These are phyloP conservation scores for Dinocampus coccinellae DNA, from an alignment of 2,888 invertebrate species.

Conservation along the genomic window DNA sequence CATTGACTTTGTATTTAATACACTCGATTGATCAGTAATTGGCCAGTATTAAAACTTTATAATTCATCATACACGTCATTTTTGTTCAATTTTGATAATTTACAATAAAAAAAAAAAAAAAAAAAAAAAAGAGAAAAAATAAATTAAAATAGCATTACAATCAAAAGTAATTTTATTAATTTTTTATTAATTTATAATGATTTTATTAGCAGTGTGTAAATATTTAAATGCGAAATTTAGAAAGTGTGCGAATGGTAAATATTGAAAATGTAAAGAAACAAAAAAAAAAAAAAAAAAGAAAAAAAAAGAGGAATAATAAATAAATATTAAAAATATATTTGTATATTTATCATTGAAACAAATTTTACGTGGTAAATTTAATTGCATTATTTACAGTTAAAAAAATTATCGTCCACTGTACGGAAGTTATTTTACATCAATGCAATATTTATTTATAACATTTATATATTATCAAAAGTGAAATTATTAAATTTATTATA, in stretches of 20 bases:
- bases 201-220: background rate
- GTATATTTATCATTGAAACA: background rate
- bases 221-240: conserved; percentile 16
- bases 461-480: conserved; percentile 16
- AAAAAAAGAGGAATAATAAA: background rate
- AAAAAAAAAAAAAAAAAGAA: background rate
- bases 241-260: background rate
- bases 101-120: too few species aligned
- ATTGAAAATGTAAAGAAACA: background rate
- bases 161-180: background rate
- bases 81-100: conserved; percentile 12
- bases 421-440: background rate
- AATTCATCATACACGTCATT: background rate
- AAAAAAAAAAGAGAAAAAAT: background rate
- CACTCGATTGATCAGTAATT: conserved; percentile 6
- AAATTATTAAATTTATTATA: conserved; percentile 32
- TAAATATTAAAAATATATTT: too few species aligned
- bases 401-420: conserved; percentile 18
- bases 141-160: background rate
- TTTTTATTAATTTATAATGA: background rate
- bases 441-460: conserved; percentile 5
- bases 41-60: conserved; percentile 14
- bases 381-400: conserved; percentile 32
- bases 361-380: conserved; percentile 12
- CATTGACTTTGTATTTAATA: conserved; percentile 8